A percentile compares a stretch with the other conserved stretches of the same genome.
phyloP scores from a whole-genome alignment of 2,797 vertebrate species.

The Sebastes hubbsi region DNA sequence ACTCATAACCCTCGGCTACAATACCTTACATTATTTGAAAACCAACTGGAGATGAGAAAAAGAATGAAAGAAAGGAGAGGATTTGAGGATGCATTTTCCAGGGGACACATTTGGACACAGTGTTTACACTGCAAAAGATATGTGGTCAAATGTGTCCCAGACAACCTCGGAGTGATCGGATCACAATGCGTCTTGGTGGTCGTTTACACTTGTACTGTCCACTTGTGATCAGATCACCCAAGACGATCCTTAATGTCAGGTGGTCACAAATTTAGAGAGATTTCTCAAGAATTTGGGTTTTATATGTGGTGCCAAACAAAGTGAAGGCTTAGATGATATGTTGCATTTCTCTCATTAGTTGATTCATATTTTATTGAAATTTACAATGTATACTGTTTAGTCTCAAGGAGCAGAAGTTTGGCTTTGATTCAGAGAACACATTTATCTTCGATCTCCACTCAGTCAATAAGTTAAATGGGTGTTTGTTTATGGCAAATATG shows the following conservation, averaged over 20 bases:
- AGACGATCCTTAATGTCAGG: neutral
- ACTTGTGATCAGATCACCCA: neutral
- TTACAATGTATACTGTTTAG: neutral
- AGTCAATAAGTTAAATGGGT: slow-evolving; percentile 24
- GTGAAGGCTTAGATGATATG: neutral
- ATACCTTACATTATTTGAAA: neutral
- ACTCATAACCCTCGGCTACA: neutral
- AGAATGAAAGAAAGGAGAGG: too few species aligned
- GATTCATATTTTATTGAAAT: slow-evolving; percentile 10
- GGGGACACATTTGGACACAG: too few species aligned
- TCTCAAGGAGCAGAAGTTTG: slow-evolving; percentile 6
- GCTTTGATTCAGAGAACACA: slow-evolving; percentile 38
- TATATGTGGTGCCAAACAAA: neutral
- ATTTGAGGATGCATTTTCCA: too few species aligned
- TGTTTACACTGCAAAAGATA: too few species aligned
- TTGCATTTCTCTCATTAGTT: slow-evolving; percentile 9
- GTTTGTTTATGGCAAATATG: slow-evolving; percentile 19
- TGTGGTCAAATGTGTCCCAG: too few species aligned
- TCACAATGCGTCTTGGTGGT: too few species aligned
- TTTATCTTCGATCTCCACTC: slow-evolving; percentile 25
- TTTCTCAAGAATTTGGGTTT: neutral
- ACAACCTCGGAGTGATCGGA: too few species aligned
- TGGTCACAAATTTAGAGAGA: neutral
- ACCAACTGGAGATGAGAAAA: too few species aligned
- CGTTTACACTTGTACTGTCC: neutral